phyloP scores from a whole-genome alignment of 2,888 invertebrate species.

The Acanthosepion pharaonis region DNA sequence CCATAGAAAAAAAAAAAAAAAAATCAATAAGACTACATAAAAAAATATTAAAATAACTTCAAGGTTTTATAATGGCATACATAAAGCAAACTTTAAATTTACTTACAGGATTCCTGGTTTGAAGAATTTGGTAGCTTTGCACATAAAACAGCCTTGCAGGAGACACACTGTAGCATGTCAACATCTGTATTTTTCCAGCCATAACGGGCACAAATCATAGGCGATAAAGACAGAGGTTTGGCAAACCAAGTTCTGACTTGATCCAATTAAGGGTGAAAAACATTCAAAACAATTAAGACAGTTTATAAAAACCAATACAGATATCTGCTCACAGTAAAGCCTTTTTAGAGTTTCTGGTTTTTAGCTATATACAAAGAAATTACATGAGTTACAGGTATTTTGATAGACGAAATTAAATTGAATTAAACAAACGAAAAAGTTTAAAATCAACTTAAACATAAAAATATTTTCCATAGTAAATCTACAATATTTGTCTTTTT shows the following conservation, averaged over 20 bases:
- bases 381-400: too few species aligned
- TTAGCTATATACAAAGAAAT: neutral
- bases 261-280: slow-evolving; percentile 53
- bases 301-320: neutral
- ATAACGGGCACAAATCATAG: slow-evolving; percentile 70
- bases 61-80: too few species aligned
- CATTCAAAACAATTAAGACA: neutral
- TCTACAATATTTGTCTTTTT: too few species aligned
- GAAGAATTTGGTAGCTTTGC: slow-evolving; percentile 62
- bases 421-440: too few species aligned
- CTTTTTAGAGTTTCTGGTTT: neutral
- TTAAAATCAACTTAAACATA: too few species aligned
- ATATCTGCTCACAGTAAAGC: neutral
- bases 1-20: too few species aligned
- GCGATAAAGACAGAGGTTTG: slow-evolving; percentile 67
- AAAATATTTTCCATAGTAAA: too few species aligned
- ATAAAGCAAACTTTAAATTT: neutral
- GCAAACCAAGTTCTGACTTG: slow-evolving; percentile 69
- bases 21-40: too few species aligned
- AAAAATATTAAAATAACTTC: too few species aligned
- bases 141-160: slow-evolving; percentile 64
- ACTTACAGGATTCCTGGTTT: slow-evolving; percentile 63
- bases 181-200: slow-evolving; percentile 70
- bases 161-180: slow-evolving; percentile 69
- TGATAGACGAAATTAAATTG: too few species aligned